These are phyloP conservation scores for Lumbricus terrestris DNA, from an alignment of 2,888 invertebrate species.

Conservation along the genomic window DNA sequence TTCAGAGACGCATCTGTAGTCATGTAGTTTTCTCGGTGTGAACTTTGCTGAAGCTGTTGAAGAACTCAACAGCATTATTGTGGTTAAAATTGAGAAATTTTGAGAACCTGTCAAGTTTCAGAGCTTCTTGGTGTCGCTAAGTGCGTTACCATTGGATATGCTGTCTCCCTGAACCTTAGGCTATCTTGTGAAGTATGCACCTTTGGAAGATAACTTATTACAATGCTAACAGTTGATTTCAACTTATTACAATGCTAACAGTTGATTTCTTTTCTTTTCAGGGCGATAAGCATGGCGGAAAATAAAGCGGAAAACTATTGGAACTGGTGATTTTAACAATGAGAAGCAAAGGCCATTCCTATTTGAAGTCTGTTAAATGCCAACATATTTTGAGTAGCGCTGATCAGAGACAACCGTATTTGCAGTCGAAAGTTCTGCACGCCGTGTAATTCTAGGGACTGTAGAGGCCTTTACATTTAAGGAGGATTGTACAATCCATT, in stretches of 20 bases:
- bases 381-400: neutral
- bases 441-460: neutral
- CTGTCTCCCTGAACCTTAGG: too few relatives aligned
- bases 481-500: neutral
- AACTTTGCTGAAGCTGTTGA: neutral
- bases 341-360: neutral
- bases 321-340: neutral
- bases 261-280: neutral
- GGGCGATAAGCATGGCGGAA: neutral
- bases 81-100: too few relatives aligned
- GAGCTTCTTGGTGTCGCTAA: too few relatives aligned
- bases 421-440: slow-evolving; percentile 3
- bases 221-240: neutral
- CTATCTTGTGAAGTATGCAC: too few relatives aligned
- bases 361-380: neutral
- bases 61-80: too few relatives aligned
- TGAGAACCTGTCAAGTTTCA: too few relatives aligned
- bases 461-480: neutral
- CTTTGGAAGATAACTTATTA: too few relatives aligned
- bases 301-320: neutral
- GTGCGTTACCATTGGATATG: too few relatives aligned
- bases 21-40: neutral
- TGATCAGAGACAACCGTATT: neutral
- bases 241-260: too few relatives aligned
- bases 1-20: neutral